Evolutionary conservation across 2,113 vertebrate species (phyloP).

Genomic region (Vulpes ferrilata): DNA sequence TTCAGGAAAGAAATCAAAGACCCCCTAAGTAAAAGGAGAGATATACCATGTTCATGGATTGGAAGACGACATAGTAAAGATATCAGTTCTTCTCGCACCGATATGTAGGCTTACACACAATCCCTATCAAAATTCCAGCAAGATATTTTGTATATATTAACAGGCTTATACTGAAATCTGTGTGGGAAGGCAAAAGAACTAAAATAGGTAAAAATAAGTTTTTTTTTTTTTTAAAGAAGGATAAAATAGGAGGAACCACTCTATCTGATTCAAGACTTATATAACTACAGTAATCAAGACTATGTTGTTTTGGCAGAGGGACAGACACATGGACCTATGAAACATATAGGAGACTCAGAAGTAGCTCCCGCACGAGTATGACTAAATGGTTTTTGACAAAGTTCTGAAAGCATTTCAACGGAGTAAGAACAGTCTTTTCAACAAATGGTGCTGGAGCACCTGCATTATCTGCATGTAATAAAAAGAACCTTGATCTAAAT

Average conservation of each 20-base stretch:
- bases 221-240: neutral
- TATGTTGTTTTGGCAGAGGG: neutral
- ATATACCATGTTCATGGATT: neutral
- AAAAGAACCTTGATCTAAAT: neutral
- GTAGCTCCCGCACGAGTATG: neutral
- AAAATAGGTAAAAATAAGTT: neutral
- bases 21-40: neutral
- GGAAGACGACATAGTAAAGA: neutral
- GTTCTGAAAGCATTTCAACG: neutral
- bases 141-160: neutral
- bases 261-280: neutral
- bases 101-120: neutral
- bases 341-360: neutral
- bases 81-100: neutral
- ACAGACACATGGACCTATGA: neutral
- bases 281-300: neutral
- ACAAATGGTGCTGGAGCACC: neutral
- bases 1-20: neutral
- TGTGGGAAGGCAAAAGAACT: neutral
- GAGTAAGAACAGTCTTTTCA: neutral
- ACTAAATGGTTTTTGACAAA: neutral
- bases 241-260: neutral
- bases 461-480: neutral
- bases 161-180: neutral
- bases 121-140: neutral